Percentiles rank a stretch among this genome's conserved stretches.
Conservation (phyloP, 2,888 invertebrate species). For the Zele albiditarsus region DNA sequence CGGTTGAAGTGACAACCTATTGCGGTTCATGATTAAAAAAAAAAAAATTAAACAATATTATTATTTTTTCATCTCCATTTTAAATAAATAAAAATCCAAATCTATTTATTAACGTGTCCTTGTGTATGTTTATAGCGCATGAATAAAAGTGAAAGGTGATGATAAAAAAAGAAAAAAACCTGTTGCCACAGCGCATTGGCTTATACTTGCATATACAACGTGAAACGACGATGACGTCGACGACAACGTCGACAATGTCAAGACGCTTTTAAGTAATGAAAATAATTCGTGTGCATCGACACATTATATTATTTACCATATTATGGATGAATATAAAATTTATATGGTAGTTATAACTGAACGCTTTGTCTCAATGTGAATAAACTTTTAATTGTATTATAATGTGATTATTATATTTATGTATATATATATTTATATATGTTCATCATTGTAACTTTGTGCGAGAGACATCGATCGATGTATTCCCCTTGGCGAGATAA, state of each 20-base stretch:
- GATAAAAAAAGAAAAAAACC: constrained; percentile 38
- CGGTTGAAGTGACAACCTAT: constrained; percentile 10
- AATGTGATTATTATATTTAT: not conserved
- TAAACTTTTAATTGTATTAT: constrained; percentile 33
- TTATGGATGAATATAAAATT: constrained; percentile 11
- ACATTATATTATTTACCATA: constrained; percentile 9
- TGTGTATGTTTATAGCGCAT: not conserved
- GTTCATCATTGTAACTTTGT: constrained; percentile 17
- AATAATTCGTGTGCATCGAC: not conserved
- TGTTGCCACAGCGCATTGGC: constrained; percentile 34
- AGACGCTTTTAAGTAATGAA: not conserved
- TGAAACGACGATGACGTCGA: not conserved
- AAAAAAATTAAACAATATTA: not conserved
- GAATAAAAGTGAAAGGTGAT: constrained; percentile 51
- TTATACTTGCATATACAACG: not conserved
- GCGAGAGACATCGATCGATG: constrained; percentile 35
- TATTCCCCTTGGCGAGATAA: constrained; percentile 42
- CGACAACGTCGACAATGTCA: not conserved
- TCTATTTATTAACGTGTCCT: not conserved
- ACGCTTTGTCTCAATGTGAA: constrained; percentile 1
- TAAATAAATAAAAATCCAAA: not conserved
- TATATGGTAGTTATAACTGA: constrained; percentile 14
- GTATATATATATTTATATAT: not conserved
- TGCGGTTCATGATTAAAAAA: constrained; percentile 3
- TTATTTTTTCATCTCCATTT: not conserved